Percentiles rank a stretch among this genome's conserved stretches.
These are phyloP conservation scores for Chrysogorgia sp. DNA, from an alignment of 92 coral and sea anemone genomes.

Conservation along the genomic window DNA sequence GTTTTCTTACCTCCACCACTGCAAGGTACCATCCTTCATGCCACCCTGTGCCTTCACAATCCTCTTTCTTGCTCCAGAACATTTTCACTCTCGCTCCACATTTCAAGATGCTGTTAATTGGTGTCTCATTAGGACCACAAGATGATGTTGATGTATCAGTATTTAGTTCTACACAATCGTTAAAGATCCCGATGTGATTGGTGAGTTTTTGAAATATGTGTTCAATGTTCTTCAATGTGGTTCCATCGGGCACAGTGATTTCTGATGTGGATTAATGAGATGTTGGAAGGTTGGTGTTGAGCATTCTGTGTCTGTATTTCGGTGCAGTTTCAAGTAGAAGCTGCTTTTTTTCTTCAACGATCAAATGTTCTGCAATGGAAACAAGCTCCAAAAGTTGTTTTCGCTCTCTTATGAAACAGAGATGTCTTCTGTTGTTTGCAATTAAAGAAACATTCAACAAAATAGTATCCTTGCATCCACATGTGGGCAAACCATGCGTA, in stretches of 20 bases:
- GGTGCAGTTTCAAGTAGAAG: slow-evolving; percentile 30
- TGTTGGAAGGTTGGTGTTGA: slow-evolving; percentile 33
- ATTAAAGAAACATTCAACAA: slow-evolving; percentile 36
- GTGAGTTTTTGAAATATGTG: slow-evolving; percentile 14
- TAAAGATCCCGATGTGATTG: not conserved
- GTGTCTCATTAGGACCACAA: not conserved
- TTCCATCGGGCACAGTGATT: slow-evolving; percentile 20
- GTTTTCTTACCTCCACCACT: slow-evolving; percentile 23
- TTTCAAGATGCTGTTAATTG: not conserved
- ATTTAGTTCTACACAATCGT: not conserved
- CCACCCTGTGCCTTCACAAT: slow-evolving; percentile 44
- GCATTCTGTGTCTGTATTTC: slow-evolving; percentile 24
- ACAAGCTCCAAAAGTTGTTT: slow-evolving; percentile 41
- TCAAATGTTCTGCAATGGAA: slow-evolving; percentile 37
- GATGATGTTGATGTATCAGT: not conserved
- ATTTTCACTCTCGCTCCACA: slow-evolving; percentile 42
- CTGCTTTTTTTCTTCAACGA: slow-evolving; percentile 28
- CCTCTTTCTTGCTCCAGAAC: slow-evolving; percentile 39
- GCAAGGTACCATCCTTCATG: too few relatives aligned
- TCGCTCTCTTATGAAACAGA: slow-evolving; percentile 39
- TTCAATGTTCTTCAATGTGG: slow-evolving; percentile 11
- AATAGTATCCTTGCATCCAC: slow-evolving; percentile 27
- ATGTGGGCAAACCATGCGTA: slow-evolving; percentile 41
- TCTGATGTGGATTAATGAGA: slow-evolving; percentile 18
- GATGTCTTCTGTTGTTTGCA: slow-evolving; percentile 31